phyloP scores from a whole-genome alignment of 2,797 vertebrate species.

The Alcedo atthis region DNA sequence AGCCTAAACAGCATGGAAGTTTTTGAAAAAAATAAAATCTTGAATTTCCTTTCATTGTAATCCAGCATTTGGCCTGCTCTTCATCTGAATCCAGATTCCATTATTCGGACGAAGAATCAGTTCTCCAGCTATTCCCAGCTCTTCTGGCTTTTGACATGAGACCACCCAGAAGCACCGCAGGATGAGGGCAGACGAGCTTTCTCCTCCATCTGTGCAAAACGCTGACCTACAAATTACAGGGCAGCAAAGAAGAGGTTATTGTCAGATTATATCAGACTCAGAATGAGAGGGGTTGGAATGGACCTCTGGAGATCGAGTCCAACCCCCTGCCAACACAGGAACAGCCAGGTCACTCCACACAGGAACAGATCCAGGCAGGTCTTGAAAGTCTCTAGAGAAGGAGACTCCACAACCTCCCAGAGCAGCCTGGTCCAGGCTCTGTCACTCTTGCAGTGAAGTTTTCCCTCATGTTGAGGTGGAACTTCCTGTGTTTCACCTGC shows the following conservation, averaged over 20 bases:
- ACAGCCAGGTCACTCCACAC: too few relatives aligned
- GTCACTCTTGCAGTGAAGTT: too few relatives aligned
- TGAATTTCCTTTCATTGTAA: neutral
- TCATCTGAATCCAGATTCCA: slow-evolving; percentile 89
- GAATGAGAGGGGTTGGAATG: too few relatives aligned
- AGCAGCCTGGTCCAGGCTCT: too few relatives aligned
- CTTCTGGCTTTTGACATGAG: slow-evolving; percentile 84
- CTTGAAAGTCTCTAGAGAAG: too few relatives aligned
- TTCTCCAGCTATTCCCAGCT: slow-evolving; percentile 84
- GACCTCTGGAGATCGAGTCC: too few relatives aligned
- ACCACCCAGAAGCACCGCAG: slow-evolving; percentile 87
- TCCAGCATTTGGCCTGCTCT: slow-evolving; percentile 67
- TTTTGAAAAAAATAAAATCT: neutral
- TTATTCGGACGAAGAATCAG: slow-evolving; percentile 89
- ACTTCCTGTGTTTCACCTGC: too few relatives aligned
- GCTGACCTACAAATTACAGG: slow-evolving; percentile 83
- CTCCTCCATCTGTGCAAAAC: slow-evolving; percentile 93
- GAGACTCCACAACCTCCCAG: too few relatives aligned
- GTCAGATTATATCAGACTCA: neutral
- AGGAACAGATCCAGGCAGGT: too few relatives aligned
- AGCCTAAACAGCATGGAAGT: neutral
- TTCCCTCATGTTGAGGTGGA: too few relatives aligned
- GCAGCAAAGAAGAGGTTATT: neutral
- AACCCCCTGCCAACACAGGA: too few relatives aligned
- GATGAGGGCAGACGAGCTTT: slow-evolving; percentile 87